Evolutionary conservation across 2,797 vertebrate species (phyloP), one percentile per base, ranked within the genome.

Genomic region (Danio kyathit): DNA sequence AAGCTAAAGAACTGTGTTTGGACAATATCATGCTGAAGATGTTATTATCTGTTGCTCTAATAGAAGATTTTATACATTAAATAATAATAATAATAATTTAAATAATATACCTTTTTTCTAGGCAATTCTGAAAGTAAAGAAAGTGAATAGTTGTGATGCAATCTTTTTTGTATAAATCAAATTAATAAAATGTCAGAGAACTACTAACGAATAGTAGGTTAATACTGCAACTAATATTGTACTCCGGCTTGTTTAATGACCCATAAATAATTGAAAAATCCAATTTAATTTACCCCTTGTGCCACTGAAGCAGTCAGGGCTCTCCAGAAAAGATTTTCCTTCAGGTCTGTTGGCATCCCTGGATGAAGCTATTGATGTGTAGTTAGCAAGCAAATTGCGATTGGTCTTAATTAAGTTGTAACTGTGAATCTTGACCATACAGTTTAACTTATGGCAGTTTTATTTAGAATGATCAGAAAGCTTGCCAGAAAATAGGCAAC

Each of bases 321-420:
- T n/a, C 40, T 40, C 66, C 66, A 70, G 48, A 52, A 70, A 52
- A 70, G 21, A 52, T 70, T 70, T 70, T 40, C 29, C 29, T 17
- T 70, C 67, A 52, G 29, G 16, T 52, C 67, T 70, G 17, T 12
- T 7, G 13, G 65, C 5, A 1, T 54, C 19, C 44, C 17, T 49
- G 29, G 7, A 48, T 12, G 7, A 9, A 21, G 19, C 17, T 14
- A 14, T 21, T 14, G 6, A 48, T 21, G 11, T 14, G 17, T 67
- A 67, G 14, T 69, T 40, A 69, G 48, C 29, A 29, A n/a, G 38
- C 40, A 61, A 41, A 61, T 61, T 40, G 4, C 4, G 14, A 40
- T 61, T 61, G 60, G 38, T 61, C 38, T 14, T 61, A 61, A 61
- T 40, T 40, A 9, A 61, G 16, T 61, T 61, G 60, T 16, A 61